These are phyloP conservation scores for Gadus chalcogrammus DNA, from an alignment of 2,113 vertebrate species.

Conservation along the genomic window DNA sequence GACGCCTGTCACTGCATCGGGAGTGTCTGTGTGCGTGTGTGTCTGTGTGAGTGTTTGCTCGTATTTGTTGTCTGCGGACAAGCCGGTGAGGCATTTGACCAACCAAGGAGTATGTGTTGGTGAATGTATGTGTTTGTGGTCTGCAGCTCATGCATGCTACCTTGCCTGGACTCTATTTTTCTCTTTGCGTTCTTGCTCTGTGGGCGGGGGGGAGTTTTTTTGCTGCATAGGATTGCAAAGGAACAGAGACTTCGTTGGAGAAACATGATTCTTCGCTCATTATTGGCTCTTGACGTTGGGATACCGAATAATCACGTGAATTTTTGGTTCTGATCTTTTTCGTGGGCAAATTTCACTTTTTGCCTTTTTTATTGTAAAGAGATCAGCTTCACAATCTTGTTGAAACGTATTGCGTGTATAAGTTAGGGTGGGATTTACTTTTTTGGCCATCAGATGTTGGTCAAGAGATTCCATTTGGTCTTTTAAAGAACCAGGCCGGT, in stretches of 20 bases:
- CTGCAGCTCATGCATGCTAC: slow-evolving; percentile 55
- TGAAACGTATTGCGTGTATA: too few species aligned
- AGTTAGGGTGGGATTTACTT: too few species aligned
- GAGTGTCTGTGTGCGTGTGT: slow-evolving; percentile 6
- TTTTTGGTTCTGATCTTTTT: not conserved
- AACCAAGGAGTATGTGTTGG: slow-evolving; percentile 10
- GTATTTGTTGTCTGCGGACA: too few species aligned
- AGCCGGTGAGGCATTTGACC: too few species aligned
- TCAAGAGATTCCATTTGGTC: too few species aligned
- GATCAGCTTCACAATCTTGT: not conserved
- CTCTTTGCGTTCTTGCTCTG: slow-evolving; percentile 2
- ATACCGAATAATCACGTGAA: too few species aligned
- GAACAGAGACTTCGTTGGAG: not conserved
- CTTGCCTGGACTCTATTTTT: slow-evolving; percentile 38
- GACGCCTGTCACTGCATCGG: not conserved
- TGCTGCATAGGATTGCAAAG: slow-evolving; percentile 13
- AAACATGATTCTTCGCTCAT: not conserved
- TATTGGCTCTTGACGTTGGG: too few species aligned
- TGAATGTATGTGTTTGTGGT: slow-evolving; percentile 8
- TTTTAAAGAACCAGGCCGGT: too few species aligned
- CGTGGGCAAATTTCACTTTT: not conserved
- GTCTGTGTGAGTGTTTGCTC: slow-evolving; percentile 4
- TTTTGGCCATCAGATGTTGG: too few species aligned
- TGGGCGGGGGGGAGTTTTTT: slow-evolving; percentile 19
- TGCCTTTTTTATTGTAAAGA: not conserved